Evolutionary conservation across 2,888 invertebrate genomes (phyloP), one percentile per base, ranked within the genome.

Genomic region (Orthosia gracilis): DNA sequence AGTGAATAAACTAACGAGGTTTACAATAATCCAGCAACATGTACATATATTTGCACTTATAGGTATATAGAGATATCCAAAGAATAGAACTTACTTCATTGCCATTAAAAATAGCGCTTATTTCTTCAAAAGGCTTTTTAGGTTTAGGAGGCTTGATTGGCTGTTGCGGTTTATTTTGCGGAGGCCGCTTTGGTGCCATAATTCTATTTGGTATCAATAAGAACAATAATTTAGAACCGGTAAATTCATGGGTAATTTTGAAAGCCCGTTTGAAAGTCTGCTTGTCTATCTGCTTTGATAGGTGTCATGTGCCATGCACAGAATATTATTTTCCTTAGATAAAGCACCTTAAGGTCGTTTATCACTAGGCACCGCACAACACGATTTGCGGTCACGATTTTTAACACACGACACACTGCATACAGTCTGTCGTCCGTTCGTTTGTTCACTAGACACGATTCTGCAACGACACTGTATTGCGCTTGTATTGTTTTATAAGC

Each of bases 31-130:
- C 9, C 1, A 9, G 40, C 0, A 0, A 9, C 7, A 40, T 40
- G 9, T 40, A 7, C 18, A 31, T 23, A 2, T 9, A 17, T 26
- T 23, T 57, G 2, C 5, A 55, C 1, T 9, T 23, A 23, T 9
- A 31, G 5, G 31, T 40, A 18, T 40, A 4, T 15, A n/a, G 12
- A n/a, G 1, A 59, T 21, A n/a, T 47, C 17, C 1, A 47, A 65
- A 7, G 4, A 31, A 63, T 18, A 40, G 18, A 31, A 57, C 77
- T 52, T 87, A 95, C 96, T 87, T 97, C 97, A 88, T 97, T 97
- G 57, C 97, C 97, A 66, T 97, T 97, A 94, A 97, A 97, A 52
- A 96, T 96, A 2, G 97, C 97, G 0, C 97, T 97, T 58, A 98
- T 97, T 92, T 98, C 97, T 92, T 97, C 97, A 84, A 97, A 97